Evolutionary conservation across 53 echinoderm and acorn worm genomes (phyloP), one percentile per base, ranked within the genome.

Genomic region (Apostichopus leukothele): DNA sequence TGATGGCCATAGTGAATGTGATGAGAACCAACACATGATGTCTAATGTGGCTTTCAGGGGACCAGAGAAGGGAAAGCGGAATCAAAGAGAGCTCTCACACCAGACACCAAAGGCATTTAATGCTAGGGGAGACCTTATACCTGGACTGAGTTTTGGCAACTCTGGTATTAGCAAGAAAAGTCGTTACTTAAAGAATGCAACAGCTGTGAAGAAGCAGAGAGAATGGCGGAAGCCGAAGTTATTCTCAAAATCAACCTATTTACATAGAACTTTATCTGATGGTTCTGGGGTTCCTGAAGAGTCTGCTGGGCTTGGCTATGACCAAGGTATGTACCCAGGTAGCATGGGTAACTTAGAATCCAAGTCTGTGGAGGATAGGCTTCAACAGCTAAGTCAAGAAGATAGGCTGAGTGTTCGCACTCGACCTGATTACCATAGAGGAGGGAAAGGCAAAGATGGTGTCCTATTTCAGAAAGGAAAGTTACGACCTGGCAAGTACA

Each of bases 391-490:
- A 20, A 87, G 88, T 59, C 88, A 87, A 39, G 92, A 92, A 77
- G 92, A 92, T 18, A 92, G 83, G 60, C 88, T 92, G 12, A 92
- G 92, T 75, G 92, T 92, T 12, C 78, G 92, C 22, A 90, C 90
- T 80, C 71, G 92, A 16, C 86, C 76, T 4, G 90, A 90, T 75
- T 75, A 80, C 6, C 90, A 86, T 25, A 86, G 74, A 51, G 87
- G 74, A 21, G 21, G 75, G 12, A 90, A 74, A 27, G 90, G 92
- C 76, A 91, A 76, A 73, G 67, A 59, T 20, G 75, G 88, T 12
- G 18, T 9, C 5, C 71, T 68, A 7, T 27, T 73, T 20, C 53
- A 53, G 74, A 75, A 59, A 54, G 88, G 74, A 51, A 74, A 55
- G 53, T 75, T 75, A 50, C 27, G 75, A 74, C 53, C 88, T 14